Percentiles rank a stretch among this genome's conserved stretches.
Conservation (phyloP, 2,888 invertebrate genomes). For the Oscheius sp. region DNA sequence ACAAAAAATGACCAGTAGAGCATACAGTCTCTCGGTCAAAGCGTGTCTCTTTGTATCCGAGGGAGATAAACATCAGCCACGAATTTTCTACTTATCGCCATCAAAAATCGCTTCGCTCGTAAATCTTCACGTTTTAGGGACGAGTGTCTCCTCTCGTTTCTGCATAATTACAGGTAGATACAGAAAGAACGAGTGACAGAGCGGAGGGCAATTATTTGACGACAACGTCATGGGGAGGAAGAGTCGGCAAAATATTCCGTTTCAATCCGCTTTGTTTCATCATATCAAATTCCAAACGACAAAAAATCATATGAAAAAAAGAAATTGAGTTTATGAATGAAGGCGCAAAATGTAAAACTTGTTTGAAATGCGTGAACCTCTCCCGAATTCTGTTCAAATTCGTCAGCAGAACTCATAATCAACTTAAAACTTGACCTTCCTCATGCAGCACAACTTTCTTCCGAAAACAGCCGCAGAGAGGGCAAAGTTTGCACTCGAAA, state of each 20-base stretch:
- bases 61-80: not conserved
- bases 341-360: not conserved
- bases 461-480: no score
- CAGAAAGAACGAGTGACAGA: not conserved
- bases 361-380: no score
- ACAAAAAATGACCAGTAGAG: not conserved
- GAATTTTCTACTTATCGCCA: constrained; percentile 29
- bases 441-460: no score
- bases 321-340: not conserved
- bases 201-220: not conserved
- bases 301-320: not conserved
- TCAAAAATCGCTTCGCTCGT: constrained; percentile 18
- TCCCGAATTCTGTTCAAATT: no score
- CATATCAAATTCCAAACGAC: constrained; percentile 10
- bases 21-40: not conserved
- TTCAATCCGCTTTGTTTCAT: constrained; percentile 8
- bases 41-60: not conserved
- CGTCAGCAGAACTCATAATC: no score
- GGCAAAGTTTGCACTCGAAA: no score
- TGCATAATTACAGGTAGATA: constrained; percentile 12
- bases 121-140: constrained; percentile 18
- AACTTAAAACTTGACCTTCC: no score
- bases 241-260: not conserved
- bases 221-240: not conserved
- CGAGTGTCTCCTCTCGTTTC: not conserved